These are phyloP conservation scores for Epinephelus cyanopodus DNA, from an alignment of 2,113 vertebrate genomes.

Conservation along the genomic window DNA sequence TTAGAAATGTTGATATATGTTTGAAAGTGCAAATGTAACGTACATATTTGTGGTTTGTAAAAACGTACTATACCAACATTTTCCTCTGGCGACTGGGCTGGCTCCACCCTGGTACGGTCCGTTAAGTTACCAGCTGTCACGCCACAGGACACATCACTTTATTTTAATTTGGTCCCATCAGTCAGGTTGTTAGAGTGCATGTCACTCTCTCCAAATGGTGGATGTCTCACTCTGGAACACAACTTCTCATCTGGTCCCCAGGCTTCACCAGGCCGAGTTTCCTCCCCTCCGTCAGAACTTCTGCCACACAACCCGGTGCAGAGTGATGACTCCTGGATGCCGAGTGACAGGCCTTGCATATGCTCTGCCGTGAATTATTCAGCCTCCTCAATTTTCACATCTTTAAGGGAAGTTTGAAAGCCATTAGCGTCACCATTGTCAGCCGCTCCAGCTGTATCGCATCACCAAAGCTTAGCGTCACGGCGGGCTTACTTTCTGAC, in stretches of 20 bases:
- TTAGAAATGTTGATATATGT: too few relatives aligned
- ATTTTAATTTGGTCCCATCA: neutral
- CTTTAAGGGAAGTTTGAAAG: slow-evolving; percentile 75
- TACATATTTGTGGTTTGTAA: too few relatives aligned
- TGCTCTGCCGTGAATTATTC: slow-evolving; percentile 79
- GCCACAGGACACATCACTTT: neutral
- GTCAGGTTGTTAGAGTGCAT: neutral
- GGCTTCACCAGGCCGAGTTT: slow-evolving; percentile 6
- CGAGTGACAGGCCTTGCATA: slow-evolving; percentile 67
- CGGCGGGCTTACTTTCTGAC: slow-evolving; percentile 22
- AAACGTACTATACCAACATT: too few relatives aligned
- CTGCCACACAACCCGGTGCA: slow-evolving; percentile 18
- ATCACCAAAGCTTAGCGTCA: slow-evolving; percentile 74
- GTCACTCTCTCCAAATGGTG: slow-evolving; percentile 14
- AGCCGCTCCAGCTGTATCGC: slow-evolving; percentile 70
- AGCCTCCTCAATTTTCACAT: slow-evolving; percentile 69
- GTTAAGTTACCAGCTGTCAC: neutral
- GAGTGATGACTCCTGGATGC: slow-evolving; percentile 67
- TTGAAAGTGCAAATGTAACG: too few relatives aligned
- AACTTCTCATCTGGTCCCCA: slow-evolving; percentile 32
- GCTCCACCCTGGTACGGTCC: neutral
- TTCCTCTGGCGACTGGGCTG: too few relatives aligned
- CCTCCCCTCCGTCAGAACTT: slow-evolving; percentile 49
- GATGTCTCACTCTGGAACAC: slow-evolving; percentile 5
- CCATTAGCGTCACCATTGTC: slow-evolving; percentile 70